phyloP scores from a whole-genome alignment of 1,140 invertebrate genomes.

The Sycobia sp. region DNA sequence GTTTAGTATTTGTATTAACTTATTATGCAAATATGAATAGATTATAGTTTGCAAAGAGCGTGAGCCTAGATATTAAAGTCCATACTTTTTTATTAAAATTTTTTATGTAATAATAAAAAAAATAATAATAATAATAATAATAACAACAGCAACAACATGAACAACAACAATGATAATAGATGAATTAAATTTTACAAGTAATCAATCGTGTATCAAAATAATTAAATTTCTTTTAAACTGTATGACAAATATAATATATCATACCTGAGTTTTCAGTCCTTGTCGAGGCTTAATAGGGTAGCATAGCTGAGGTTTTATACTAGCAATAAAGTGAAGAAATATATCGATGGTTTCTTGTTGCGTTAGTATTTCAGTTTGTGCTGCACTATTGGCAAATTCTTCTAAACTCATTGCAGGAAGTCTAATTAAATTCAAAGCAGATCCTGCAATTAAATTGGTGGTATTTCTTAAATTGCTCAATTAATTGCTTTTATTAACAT shows the following conservation, averaged over 20 bases:
- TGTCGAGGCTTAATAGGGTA: slow-evolving; percentile 82
- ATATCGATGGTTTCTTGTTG: slow-evolving; percentile 90
- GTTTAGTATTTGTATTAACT: no score
- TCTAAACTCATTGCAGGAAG: slow-evolving; percentile 89
- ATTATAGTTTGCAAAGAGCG: no score
- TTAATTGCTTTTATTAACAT: not conserved
- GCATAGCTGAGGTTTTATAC: slow-evolving; percentile 78
- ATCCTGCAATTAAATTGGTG: slow-evolving; percentile 65
- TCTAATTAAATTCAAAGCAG: slow-evolving; percentile 82
- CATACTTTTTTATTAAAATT: no score
- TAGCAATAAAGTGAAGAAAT: slow-evolving; percentile 87
- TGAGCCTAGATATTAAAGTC: no score
- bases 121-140: no score
- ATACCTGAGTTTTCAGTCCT: slow-evolving; percentile 85
- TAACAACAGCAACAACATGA: no score
- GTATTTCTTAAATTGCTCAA: slow-evolving; percentile 57
- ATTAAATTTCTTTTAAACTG: slow-evolving; percentile 1
- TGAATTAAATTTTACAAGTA: no score
- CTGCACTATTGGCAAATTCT: slow-evolving; percentile 89
- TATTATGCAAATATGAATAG: no score
- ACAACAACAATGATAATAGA: no score
- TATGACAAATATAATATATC: not conserved
- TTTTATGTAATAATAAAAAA: no score
- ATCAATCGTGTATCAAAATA: slow-evolving; percentile 9
- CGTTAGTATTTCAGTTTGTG: slow-evolving; percentile 85